A percentile compares a stretch with the other conserved stretches of the same genome.
phyloP scores from a whole-genome alignment of 2,113 vertebrate genomes.

The Xenopus laevis region DNA sequence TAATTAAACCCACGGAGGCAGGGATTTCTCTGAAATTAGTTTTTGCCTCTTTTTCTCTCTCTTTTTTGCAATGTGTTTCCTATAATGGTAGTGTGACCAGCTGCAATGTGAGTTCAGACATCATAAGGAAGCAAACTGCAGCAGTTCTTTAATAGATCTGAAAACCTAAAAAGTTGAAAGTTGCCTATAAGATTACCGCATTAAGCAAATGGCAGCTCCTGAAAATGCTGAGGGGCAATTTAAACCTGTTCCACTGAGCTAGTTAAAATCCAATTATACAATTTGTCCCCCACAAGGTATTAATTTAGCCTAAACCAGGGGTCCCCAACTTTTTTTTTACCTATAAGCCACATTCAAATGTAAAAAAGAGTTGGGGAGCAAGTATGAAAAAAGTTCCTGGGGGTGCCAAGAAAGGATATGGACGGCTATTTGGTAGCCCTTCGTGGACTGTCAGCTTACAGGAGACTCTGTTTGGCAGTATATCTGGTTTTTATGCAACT shows the following conservation, averaged over 20 bases:
- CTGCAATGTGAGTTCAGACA: constrained; percentile 10
- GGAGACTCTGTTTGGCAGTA: too few species aligned
- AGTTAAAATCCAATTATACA: background rate
- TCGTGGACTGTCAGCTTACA: too few species aligned
- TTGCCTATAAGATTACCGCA: background rate
- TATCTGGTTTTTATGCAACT: too few species aligned
- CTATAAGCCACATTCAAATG: too few species aligned
- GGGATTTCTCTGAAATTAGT: constrained; percentile 31
- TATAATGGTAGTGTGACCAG: constrained; percentile 8
- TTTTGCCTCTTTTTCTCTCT: background rate
- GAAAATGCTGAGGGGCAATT: constrained; percentile 4
- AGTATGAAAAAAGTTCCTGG: too few species aligned
- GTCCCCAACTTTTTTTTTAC: too few species aligned
- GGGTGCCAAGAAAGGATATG: too few species aligned
- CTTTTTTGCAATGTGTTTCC: background rate
- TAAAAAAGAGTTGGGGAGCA: too few species aligned
- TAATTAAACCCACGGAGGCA: constrained; percentile 35
- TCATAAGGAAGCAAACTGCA: background rate
- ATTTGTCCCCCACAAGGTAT: background rate
- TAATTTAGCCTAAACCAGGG: too few species aligned
- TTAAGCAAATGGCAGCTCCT: constrained; percentile 3
- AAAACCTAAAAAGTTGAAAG: background rate
- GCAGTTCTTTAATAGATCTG: constrained; percentile 8
- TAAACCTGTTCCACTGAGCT: background rate
- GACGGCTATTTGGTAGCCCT: too few species aligned